Conservation (phyloP, 2,113 vertebrate genomes). For the Prietella phreatophila region DNA sequence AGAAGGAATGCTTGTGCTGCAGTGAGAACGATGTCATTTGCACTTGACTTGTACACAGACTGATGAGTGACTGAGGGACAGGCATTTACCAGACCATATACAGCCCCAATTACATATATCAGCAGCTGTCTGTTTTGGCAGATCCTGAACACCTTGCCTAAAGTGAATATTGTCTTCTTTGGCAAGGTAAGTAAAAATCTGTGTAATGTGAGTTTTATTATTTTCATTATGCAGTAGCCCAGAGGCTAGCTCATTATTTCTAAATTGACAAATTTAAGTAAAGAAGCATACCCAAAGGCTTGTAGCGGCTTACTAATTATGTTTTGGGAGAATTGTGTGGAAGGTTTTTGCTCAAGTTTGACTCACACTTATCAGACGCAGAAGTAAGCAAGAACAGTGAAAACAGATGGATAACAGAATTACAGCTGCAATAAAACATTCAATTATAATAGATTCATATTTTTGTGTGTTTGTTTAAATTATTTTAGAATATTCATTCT, state of each 20-base stretch:
- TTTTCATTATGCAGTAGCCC: slow-evolving; percentile 11
- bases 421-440: not conserved
- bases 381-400: not conserved
- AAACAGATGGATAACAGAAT: not conserved
- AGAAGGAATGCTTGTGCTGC: not conserved
- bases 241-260: slow-evolving; percentile 26
- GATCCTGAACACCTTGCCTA: not conserved
- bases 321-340: not conserved
- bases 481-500: not conserved
- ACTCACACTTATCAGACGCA: not conserved
- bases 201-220: not conserved
- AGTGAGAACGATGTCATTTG: slow-evolving; percentile 18
- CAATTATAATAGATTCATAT: not conserved
- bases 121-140: slow-evolving; percentile 2
- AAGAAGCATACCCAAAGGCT: not conserved
- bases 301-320: slow-evolving; percentile 6
- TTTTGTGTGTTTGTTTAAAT: not conserved
- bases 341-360: slow-evolving; percentile 5
- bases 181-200: slow-evolving; percentile 21
- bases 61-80: slow-evolving; percentile 13
- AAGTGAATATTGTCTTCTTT: slow-evolving; percentile 13
- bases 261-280: slow-evolving; percentile 21
- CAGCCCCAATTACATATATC: not conserved
- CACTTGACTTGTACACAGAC: slow-evolving; percentile 23
- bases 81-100: slow-evolving; percentile 4